Base-by-base conservation (phyloP, 2,888 invertebrate species). In the Drosophila siamana region DNA sequence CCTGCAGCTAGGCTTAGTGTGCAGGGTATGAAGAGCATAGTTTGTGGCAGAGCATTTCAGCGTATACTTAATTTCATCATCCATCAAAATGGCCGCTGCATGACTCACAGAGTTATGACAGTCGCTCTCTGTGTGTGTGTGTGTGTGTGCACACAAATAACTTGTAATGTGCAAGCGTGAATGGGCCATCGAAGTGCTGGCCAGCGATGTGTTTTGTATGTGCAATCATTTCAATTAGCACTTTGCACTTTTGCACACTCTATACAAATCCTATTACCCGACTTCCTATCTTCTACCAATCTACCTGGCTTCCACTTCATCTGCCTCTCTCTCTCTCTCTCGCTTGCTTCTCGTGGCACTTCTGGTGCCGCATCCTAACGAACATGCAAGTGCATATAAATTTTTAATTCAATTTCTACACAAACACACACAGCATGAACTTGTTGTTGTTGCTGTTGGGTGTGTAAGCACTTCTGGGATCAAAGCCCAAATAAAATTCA, bases 321-420 rank as follows among this genome's bases (percentile, higher is more conserved):
- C 54, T 36, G 36, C 13, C 16, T 8, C 11, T 33, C 3, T 2
- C 47, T 26, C 26, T 30, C 24, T 33, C n/a, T 36, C 13, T 8
- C 2, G 3, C 16, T 5, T 13, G 24, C n/a, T 8, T 28, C 54
- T 11, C 9, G 11, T 8, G n/a, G n/a, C n/a, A 26, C 24, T n/a
- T n/a, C n/a, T n/a, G n/a, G n/a, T n/a, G 11, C 52, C 41, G 28
- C 30, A 54, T 41, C 19, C 15, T 13, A 13, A 52, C 28, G 46
- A 19, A 30, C 43, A 30, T 50, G 38, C 38, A 59, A 65, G 38
- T 48, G 62, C 62, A 66, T 51, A 69, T 63, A 60, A 60, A 80
- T 78, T 63, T 70, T 60, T 74, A 78, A 80, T 80, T 80, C 57
- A 70, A 79, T 80, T 82, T 65, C 44, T 54, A 70, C 57, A 78